A percentile compares a stretch with the other conserved stretches of the same genome.
Conservation (phyloP, 2,888 invertebrate genomes). For the Hololepta plana region DNA sequence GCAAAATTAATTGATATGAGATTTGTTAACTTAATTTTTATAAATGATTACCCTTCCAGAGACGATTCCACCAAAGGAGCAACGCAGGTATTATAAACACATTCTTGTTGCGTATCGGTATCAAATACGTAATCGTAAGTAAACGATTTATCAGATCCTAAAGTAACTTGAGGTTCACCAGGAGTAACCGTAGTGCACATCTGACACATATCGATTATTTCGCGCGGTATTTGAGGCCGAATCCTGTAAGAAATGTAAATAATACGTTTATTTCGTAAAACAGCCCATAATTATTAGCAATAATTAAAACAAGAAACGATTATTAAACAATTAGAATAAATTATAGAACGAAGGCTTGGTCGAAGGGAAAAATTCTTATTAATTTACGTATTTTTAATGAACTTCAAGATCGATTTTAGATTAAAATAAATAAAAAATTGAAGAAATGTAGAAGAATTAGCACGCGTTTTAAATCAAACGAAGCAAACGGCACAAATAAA, state of each 20-base stretch:
- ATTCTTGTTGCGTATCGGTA: conserved; percentile 49
- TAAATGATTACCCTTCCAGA: conserved; percentile 56
- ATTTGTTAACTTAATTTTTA: not conserved
- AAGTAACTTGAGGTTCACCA: conserved; percentile 78
- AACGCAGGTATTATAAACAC: conserved; percentile 71
- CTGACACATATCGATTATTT: conserved; percentile 88
- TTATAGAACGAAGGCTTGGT: not conserved
- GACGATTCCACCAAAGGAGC: conserved; percentile 77
- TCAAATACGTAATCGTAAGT: conserved; percentile 96
- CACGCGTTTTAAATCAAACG: too few relatives aligned
- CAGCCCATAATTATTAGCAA: not conserved
- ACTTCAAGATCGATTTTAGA: too few relatives aligned
- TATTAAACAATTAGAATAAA: not conserved
- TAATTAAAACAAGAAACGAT: not conserved
- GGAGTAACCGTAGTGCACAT: conserved; percentile 80
- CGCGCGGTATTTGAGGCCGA: conserved; percentile 83
- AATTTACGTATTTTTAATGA: too few relatives aligned
- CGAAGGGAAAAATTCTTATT: too few relatives aligned
- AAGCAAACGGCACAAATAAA: too few relatives aligned
- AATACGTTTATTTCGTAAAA: conserved; percentile 6
- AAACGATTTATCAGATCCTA: conserved; percentile 88
- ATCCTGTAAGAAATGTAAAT: conserved; percentile 63
- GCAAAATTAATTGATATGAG: too few relatives aligned
- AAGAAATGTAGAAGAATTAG: too few relatives aligned
- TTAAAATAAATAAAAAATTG: too few relatives aligned